phyloP scores from a whole-genome alignment of 2,888 invertebrate genomes.

The Smittia sp. region DNA sequence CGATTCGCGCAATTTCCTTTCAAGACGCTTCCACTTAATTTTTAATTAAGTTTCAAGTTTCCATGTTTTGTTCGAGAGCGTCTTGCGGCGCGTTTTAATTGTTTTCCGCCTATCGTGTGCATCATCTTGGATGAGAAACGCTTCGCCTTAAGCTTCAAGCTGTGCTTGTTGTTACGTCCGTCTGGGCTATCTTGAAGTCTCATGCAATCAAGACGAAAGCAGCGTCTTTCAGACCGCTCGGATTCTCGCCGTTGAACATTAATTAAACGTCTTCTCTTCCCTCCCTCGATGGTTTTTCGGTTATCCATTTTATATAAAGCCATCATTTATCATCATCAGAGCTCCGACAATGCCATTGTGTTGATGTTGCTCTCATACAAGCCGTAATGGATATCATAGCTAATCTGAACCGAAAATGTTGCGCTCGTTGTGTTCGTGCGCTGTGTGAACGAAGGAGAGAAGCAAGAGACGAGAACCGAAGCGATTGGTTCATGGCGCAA shows the following conservation, averaged over 20 bases:
- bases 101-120: conserved; percentile 6
- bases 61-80: not conserved
- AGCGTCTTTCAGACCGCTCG: not conserved
- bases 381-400: conserved; percentile 37
- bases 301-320: conserved; percentile 39
- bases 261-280: conserved; percentile 31
- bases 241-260: conserved; percentile 19
- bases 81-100: conserved; percentile 20
- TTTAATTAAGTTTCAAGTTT: conserved; percentile 7
- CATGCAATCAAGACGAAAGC: not conserved
- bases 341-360: conserved; percentile 29
- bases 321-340: conserved; percentile 41
- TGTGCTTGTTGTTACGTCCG: conserved; percentile 1
- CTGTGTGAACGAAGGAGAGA: conserved; percentile 26
- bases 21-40: not conserved
- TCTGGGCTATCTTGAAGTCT: conserved; percentile 7
- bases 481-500: conserved; percentile 32
- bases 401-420: not conserved
- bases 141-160: not conserved
- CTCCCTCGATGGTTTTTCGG: conserved; percentile 11
- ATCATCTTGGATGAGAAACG: not conserved
- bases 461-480: conserved; percentile 17
- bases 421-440: conserved; percentile 2
- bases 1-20: conserved; percentile 13
- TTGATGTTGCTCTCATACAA: not conserved